Evolutionary conservation across 2,888 invertebrate genomes (phyloP).

Genomic region (Cheilosia impressa): DNA sequence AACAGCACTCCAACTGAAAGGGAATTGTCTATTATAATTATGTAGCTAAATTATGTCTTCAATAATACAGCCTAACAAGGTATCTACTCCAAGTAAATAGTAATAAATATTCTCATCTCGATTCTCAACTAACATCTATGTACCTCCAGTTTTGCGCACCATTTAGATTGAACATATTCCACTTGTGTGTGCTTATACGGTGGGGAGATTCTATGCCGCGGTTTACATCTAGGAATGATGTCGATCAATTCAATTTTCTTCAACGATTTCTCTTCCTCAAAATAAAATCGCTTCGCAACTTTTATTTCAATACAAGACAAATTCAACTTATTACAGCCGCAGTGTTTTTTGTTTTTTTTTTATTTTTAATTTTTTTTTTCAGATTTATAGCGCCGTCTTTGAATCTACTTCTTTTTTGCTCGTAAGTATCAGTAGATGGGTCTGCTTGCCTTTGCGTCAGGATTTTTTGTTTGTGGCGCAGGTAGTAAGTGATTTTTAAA

Average conservation of each 20-base stretch:
- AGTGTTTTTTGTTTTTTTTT: slow-evolving; percentile 3
- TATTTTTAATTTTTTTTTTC: slow-evolving; percentile 5
- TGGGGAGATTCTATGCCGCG: background rate
- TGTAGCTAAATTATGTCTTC: too few relatives aligned
- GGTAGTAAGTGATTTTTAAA: background rate
- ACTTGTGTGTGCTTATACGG: background rate
- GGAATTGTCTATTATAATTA: too few relatives aligned
- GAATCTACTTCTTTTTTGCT: slow-evolving; percentile 15
- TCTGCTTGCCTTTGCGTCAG: background rate
- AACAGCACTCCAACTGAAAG: too few relatives aligned
- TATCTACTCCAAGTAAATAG: background rate
- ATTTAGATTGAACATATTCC: background rate
- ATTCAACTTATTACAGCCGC: background rate
- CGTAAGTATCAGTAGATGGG: background rate
- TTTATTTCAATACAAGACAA: background rate
- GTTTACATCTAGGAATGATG: background rate
- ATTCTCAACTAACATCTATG: too few relatives aligned
- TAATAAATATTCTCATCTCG: too few relatives aligned
- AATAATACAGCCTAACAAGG: too few relatives aligned
- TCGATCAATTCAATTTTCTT: background rate
- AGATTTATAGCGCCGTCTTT: slow-evolving; percentile 2
- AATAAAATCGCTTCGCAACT: background rate
- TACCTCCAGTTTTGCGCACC: background rate
- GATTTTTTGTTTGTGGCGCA: background rate
- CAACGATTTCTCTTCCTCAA: background rate